phyloP scores from a whole-genome alignment of 2,888 invertebrate genomes.

The Anorthoa munda region DNA sequence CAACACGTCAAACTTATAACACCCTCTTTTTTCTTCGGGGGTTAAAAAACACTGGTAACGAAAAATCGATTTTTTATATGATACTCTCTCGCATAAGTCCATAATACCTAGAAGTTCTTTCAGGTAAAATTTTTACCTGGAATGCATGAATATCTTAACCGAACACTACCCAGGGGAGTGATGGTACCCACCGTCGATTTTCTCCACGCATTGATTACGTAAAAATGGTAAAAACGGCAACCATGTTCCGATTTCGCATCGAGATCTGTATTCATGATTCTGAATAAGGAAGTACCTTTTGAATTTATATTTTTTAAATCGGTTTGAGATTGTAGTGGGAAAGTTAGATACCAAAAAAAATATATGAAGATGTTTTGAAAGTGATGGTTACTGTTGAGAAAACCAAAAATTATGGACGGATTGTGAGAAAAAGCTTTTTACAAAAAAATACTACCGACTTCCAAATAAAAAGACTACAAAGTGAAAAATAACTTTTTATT shows the following conservation, averaged over 20 bases:
- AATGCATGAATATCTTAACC: slow-evolving; percentile 69
- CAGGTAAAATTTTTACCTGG: slow-evolving; percentile 53
- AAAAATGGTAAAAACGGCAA: slow-evolving; percentile 54
- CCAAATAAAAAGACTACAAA: too few relatives aligned
- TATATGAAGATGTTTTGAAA: neutral
- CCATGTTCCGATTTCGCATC: slow-evolving; percentile 43
- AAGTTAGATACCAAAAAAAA: neutral
- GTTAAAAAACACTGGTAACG: neutral
- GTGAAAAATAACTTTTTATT: too few relatives aligned
- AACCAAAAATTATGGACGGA: too few relatives aligned
- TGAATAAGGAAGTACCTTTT: slow-evolving; percentile 17
- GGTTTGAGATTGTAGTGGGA: slow-evolving; percentile 20
- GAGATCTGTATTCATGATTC: slow-evolving; percentile 52
- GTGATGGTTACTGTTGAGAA: too few relatives aligned
- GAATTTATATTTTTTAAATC: slow-evolving; percentile 33
- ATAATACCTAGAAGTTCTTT: slow-evolving; percentile 39
- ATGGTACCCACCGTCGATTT: slow-evolving; percentile 49
- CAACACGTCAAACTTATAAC: too few relatives aligned
- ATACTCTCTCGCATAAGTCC: slow-evolving; percentile 20
- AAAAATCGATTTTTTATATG: slow-evolving; percentile 26
- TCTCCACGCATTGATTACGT: slow-evolving; percentile 63
- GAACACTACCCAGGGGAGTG: slow-evolving; percentile 57
- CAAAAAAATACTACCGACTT: too few relatives aligned
- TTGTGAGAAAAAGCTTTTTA: too few relatives aligned
- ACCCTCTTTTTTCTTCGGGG: too few relatives aligned